These are phyloP conservation scores for Chascanopsetta lugubris DNA, from an alignment of 2,113 vertebrate genomes.

Conservation along the genomic window DNA sequence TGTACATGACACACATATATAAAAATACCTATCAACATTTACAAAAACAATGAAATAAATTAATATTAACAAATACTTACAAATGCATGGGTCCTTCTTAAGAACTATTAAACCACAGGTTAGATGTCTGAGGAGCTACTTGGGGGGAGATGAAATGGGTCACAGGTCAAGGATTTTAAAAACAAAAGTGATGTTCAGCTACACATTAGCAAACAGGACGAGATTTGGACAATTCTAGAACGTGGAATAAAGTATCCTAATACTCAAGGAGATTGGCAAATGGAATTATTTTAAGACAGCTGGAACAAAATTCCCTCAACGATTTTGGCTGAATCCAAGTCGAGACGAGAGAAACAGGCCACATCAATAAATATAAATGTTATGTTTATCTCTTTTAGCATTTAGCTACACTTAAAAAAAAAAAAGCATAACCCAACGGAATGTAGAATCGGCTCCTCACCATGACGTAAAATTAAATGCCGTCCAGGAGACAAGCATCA, in stretches of 20 bases:
- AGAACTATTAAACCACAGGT: constrained; percentile 35
- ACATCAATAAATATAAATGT: constrained; percentile 5
- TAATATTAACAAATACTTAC: constrained; percentile 66
- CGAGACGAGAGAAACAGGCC: constrained; percentile 19
- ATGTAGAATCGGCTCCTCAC: constrained; percentile 34
- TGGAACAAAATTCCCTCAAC: constrained; percentile 36
- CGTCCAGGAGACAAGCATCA: constrained; percentile 10
- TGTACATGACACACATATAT: constrained; percentile 62
- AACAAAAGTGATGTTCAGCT: constrained; percentile 45
- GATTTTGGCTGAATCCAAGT: constrained; percentile 72
- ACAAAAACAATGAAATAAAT: constrained; percentile 77
- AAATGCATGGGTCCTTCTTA: constrained; percentile 49
- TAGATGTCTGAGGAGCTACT: constrained; percentile 29
- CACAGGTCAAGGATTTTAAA: constrained; percentile 16
- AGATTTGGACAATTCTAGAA: constrained; percentile 3
- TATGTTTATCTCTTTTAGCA: constrained; percentile 14
- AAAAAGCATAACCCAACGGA: constrained; percentile 31
- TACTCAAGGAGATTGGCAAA: constrained; percentile 73
- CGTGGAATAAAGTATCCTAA: constrained; percentile 35
- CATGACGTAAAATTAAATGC: constrained; percentile 3
- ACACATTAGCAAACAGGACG: constrained; percentile 42
- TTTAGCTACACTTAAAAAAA: constrained; percentile 25
- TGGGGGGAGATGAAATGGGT: constrained; percentile 1
- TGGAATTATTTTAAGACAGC: constrained; percentile 68
- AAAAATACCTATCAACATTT: constrained; percentile 72